These are phyloP conservation scores for Sciurus niger DNA, from an alignment of 2,113 vertebrate genomes.

Conservation along the genomic window DNA sequence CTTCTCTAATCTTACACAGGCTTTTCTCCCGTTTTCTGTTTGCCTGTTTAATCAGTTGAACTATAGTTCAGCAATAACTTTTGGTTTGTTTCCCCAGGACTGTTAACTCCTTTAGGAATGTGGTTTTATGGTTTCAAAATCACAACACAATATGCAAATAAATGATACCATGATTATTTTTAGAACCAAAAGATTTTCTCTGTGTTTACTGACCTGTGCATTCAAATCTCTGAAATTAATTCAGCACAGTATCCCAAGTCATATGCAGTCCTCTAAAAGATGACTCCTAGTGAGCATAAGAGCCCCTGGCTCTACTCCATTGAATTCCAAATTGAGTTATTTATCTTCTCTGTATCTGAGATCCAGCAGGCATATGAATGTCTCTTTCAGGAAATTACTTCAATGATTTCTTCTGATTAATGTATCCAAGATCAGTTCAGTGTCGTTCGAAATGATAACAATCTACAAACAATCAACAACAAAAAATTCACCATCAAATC, in stretches of 20 bases:
- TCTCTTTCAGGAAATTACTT: constrained; percentile 44
- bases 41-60: neutral
- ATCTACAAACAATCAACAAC: neutral
- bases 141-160: neutral
- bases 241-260: neutral
- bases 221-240: constrained; percentile 49
- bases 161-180: constrained; percentile 54
- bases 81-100: neutral
- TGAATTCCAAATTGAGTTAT: constrained; percentile 46
- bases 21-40: constrained; percentile 7
- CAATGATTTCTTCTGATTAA: constrained; percentile 1
- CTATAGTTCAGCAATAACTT: neutral
- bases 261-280: neutral
- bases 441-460: constrained; percentile 62
- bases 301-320: neutral
- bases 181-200: neutral
- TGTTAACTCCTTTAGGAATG: constrained; percentile 30
- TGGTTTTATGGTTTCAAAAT: neutral
- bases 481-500: constrained; percentile 17
- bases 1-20: neutral
- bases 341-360: constrained; percentile 6
- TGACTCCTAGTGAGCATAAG: neutral
- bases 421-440: neutral
- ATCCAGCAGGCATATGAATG: constrained; percentile 5
- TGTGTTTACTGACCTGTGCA: constrained; percentile 28